Conservation (phyloP, 2,797 vertebrate genomes). For the Sebastes dallii region DNA sequence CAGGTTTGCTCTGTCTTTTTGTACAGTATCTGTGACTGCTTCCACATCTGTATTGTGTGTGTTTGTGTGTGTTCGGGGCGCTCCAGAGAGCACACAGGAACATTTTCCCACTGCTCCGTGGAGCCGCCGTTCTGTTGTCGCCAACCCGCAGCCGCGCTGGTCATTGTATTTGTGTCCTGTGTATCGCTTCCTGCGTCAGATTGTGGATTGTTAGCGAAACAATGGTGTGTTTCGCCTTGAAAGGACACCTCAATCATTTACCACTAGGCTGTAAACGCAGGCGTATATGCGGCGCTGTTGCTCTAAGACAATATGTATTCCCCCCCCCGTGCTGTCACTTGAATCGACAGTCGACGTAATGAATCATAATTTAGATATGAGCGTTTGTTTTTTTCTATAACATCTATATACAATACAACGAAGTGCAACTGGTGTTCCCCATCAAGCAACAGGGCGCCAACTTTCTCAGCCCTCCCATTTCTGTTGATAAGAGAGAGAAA, state of each 20-base stretch:
- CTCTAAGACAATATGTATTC: conserved; percentile 54
- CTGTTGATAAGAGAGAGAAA: conserved; percentile 9
- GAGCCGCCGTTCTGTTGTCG: conserved; percentile 68
- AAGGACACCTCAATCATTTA: conserved; percentile 74
- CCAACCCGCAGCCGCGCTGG: conserved; percentile 51
- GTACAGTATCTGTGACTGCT: background rate
- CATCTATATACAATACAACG: conserved; percentile 10
- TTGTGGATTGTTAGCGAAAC: conserved; percentile 77
- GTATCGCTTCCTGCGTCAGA: conserved; percentile 74
- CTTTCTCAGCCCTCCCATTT: conserved; percentile 17
- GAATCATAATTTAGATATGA: conserved; percentile 53
- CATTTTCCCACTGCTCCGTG: conserved; percentile 72
- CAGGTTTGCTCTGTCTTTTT: background rate
- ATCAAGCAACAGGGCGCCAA: conserved; percentile 23
- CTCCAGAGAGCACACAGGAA: background rate
- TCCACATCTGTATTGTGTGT: conserved; percentile 16
- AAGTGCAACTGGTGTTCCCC: background rate
- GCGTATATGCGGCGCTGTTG: conserved; percentile 5
- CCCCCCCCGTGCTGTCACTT: conserved; percentile 24
- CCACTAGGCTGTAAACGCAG: conserved; percentile 44
- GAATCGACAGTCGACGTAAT: conserved; percentile 33
- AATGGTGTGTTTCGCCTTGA: conserved; percentile 73
- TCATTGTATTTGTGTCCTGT: conserved; percentile 80
- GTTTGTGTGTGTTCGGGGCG: conserved; percentile 4
- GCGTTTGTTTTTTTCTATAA: background rate